phyloP scores from a whole-genome alignment of 2,797 vertebrate genomes.

The Schizopygopsis pylzovi region DNA sequence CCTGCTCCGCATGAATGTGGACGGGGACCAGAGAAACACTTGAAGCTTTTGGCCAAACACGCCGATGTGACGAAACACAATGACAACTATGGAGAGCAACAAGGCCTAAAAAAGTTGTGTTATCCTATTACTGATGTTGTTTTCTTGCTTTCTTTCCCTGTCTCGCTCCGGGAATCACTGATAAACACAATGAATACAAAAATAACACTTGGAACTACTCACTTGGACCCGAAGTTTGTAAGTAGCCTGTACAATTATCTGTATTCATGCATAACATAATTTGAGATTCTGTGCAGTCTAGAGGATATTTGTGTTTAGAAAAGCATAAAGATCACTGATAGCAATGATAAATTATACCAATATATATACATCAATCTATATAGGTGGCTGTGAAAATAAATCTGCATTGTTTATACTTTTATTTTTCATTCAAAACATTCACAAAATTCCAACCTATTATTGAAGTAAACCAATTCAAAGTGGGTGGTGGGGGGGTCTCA shows the following conservation, averaged over 20 bases:
- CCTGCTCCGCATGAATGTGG: constrained; percentile 67
- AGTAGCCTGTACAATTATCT: constrained; percentile 53
- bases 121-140: constrained; percentile 35
- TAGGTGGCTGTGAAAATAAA: too few species aligned
- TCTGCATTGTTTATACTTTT: too few species aligned
- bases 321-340: neutral
- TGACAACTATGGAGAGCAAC: constrained; percentile 40
- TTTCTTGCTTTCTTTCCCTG: constrained; percentile 40
- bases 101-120: constrained; percentile 17
- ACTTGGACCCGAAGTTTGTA: constrained; percentile 68
- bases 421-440: too few species aligned
- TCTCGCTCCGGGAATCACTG: constrained; percentile 3
- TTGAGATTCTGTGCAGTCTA: constrained; percentile 25
- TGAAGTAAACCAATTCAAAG: too few species aligned
- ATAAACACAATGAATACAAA: constrained; percentile 16
- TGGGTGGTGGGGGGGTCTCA: too few species aligned
- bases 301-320: constrained; percentile 7
- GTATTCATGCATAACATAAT: neutral
- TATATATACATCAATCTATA: too few species aligned
- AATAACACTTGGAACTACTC: constrained; percentile 22
- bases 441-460: too few species aligned
- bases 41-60: constrained; percentile 68
- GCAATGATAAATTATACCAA: neutral
- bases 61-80: constrained; percentile 56
- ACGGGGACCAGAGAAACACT: constrained; percentile 70